Evolutionary conservation across 2,113 vertebrate genomes (phyloP).

Genomic region (Struthio camelus): DNA sequence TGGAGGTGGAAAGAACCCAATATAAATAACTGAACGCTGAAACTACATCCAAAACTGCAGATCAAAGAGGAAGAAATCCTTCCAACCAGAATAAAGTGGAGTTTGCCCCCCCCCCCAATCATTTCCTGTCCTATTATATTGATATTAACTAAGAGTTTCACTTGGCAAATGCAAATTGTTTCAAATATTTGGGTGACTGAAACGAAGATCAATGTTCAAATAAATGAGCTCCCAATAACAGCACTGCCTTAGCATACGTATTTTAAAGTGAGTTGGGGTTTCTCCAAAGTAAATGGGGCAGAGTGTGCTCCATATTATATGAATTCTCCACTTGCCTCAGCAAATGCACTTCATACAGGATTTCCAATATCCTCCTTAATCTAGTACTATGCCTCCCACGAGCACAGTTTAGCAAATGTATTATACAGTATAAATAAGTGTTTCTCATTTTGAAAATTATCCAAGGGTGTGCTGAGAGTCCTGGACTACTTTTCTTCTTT

Average conservation of each 20-base stretch:
- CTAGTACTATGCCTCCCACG: background rate
- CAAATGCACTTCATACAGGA: background rate
- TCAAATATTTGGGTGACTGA: conserved; percentile 1
- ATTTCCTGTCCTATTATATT: background rate
- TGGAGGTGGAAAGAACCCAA: background rate
- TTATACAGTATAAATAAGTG: background rate
- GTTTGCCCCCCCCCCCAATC: background rate
- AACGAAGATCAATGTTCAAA: background rate
- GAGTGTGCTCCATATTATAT: background rate
- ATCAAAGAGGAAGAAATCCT: background rate
- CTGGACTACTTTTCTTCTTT: background rate
- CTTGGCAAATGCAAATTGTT: background rate
- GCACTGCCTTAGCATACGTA: background rate
- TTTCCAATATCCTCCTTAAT: background rate
- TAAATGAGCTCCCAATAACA: background rate
- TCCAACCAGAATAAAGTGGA: background rate
- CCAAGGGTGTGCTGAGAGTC: background rate
- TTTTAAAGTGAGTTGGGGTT: background rate
- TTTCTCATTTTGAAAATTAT: background rate
- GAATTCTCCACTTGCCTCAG: background rate
- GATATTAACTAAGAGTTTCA: background rate
- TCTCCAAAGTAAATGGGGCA: conserved; percentile 6
- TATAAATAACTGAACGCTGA: conserved; percentile 19
- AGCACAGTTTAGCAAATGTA: background rate
- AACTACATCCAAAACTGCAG: background rate